These are phyloP conservation scores for Polyodon spathula DNA, from an alignment of 2,113 vertebrate species.

Conservation along the genomic window DNA sequence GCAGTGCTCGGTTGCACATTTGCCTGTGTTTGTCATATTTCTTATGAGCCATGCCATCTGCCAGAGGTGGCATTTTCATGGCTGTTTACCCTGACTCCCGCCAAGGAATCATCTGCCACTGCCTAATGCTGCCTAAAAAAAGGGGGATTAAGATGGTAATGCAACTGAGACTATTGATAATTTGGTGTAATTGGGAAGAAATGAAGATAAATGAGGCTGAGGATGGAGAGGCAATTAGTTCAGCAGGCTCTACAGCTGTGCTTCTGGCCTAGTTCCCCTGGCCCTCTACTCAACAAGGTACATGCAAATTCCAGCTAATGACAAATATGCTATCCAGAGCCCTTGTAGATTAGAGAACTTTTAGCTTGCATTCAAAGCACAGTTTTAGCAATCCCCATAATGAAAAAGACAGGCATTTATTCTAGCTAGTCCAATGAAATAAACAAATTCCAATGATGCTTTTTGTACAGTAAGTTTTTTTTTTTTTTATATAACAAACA, in stretches of 20 bases:
- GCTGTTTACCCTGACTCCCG: constrained; percentile 78
- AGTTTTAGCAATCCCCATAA: not conserved
- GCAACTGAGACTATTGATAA: constrained; percentile 89
- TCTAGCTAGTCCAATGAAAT: too few species aligned
- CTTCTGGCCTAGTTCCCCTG: constrained; percentile 62
- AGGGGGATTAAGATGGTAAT: constrained; percentile 77
- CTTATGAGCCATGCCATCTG: constrained; percentile 78
- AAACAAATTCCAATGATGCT: too few species aligned
- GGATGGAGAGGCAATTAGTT: constrained; percentile 79
- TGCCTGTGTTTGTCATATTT: constrained; percentile 79
- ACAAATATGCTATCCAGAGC: constrained; percentile 59
- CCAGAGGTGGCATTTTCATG: constrained; percentile 81
- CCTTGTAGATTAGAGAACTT: constrained; percentile 38
- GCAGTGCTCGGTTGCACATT: constrained; percentile 62
- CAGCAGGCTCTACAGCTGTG: constrained; percentile 77
- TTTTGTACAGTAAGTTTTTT: too few species aligned
- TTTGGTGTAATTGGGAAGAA: constrained; percentile 89
- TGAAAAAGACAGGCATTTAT: not conserved
- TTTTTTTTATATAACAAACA: too few species aligned
- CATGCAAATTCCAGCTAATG: constrained; percentile 70
- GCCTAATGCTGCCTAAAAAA: constrained; percentile 75
- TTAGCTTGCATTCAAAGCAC: constrained; percentile 18
- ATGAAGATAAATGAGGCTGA: constrained; percentile 90
- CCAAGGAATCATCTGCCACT: constrained; percentile 84
- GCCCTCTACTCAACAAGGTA: constrained; percentile 65